Evolutionary conservation across 2,888 invertebrate species (phyloP), one percentile per base, ranked within the genome.

Genomic region (Cerastoderma edule): DNA sequence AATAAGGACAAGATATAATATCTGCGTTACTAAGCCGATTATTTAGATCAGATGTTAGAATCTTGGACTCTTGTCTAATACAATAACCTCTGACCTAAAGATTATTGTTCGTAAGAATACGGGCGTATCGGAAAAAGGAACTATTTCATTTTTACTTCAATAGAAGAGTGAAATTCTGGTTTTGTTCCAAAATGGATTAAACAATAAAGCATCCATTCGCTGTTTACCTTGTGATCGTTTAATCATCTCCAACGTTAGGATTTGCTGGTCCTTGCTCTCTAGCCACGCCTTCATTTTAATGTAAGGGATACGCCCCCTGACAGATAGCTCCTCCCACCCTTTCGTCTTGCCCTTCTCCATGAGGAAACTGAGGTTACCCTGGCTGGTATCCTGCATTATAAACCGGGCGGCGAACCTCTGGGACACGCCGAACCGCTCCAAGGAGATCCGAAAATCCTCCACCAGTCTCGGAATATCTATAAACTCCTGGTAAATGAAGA

Each of bases 341-440:
- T 83, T 83, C 27, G 73, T 79, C 24, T 80, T 78, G 1, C 86
- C 86, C 56, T 86, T 86, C 27, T 86, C 86, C 72, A 86, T 73
- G 16, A 86, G 83, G 57, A 86, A 86, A 57, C 86, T 86, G 0
- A 86, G 81, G 50, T 86, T 86, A 0, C 86, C 86, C 64, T 86
- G 86, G 50, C 86, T 86, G 6, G 86, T 84, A n/a, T 84, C 82
- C 33, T 84, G 83, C 86, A 86, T 86, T 16, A 86, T 83, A 60
- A 80, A 79, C 6, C 79, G 78, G 2, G 84, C 84, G 5, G 86
- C 86, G 70, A 86, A 83, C 27, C 86, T 72, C 57, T 86, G 86
- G 19, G 86, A 86, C 19, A 86, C 84, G 13, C 86, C 86, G 44
- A 74, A 84, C 13, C 76, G 75, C 67, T 86, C 86, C 44, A 84